A percentile compares a stretch with the other conserved stretches of the same genome.
Evolutionary conservation across 2,888 invertebrate species (phyloP).

Genomic region (Rhorus exstirpatorius): DNA sequence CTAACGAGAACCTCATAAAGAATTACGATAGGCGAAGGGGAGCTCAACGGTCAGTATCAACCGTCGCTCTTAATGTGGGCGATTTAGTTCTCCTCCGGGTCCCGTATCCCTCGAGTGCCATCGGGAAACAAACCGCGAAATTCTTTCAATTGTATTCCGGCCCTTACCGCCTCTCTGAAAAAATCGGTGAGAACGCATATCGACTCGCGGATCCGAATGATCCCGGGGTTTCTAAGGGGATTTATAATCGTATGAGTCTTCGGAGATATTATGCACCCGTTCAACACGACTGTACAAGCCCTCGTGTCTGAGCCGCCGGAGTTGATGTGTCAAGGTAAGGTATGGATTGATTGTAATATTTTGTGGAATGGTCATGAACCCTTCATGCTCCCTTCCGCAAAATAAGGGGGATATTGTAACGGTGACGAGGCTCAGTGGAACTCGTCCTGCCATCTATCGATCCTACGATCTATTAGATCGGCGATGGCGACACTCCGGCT

Average conservation of each 20-base stretch:
- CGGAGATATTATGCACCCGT: not conserved
- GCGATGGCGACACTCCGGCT: too few species aligned
- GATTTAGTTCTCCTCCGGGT: constrained; percentile 27
- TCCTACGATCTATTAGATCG: too few species aligned
- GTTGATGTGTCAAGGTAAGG: too few species aligned
- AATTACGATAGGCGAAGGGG: not conserved
- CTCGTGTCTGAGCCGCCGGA: too few species aligned
- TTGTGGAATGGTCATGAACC: too few species aligned
- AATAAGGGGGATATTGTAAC: too few species aligned
- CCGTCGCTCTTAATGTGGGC: not conserved
- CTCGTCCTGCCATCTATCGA: too few species aligned
- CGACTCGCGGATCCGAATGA: not conserved
- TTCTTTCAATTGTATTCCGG: constrained; percentile 33
- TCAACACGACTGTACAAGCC: not conserved
- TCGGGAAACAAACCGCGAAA: constrained; percentile 14
- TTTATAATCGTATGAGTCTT: not conserved
- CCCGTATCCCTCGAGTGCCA: constrained; percentile 21
- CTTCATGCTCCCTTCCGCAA: too few species aligned
- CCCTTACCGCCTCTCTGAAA: not conserved
- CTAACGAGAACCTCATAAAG: not conserved
- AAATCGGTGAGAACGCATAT: not conserved
- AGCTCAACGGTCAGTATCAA: not conserved
- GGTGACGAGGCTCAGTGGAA: too few species aligned
- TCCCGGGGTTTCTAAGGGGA: not conserved
- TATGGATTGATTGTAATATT: too few species aligned